Evolutionary conservation across 2,797 vertebrate species (phyloP), one percentile per base, ranked within the genome.

Genomic region (Cottoperca gobio): DNA sequence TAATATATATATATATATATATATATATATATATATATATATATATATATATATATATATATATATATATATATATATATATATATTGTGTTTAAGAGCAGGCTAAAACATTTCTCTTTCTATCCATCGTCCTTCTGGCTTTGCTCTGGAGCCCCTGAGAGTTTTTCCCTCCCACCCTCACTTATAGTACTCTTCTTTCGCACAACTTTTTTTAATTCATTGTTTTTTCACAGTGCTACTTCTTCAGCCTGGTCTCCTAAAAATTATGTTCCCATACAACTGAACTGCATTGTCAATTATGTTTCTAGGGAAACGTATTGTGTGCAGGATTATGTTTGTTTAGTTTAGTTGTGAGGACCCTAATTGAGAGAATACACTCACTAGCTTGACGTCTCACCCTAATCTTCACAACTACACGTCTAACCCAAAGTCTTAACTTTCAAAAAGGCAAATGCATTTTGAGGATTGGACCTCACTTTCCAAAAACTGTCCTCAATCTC

Each of bases 161-260:
- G 4, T n/a, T 40, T 40, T 28, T 17, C 14, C 37, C 49, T 42
- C 33, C 48, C 33, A n/a, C 35, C 7, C 8, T 28, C 17, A 54
- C 73, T 65, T 65, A 65, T 73, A 17, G 26, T 50, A 57, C 43
- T 26, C 50, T 63, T 12, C 55, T 28, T 50, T 58, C 62, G 50
- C 14, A 1, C 35, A 39, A 46, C 23, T 63, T 14, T 37, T 2
- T 24, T 19, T 48, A 2, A 6, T 39, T 49, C 17, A 40, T 19
- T 45, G 12, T 31, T 39, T 33, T 31, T 49, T 46, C 13, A 10
- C 21, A 26, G 54, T 23, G 24, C 9, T 28, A 8, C 10, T 21
- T 63, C 17, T 33, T 31, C 31, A 33, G 33, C 31, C 31, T 33
- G 6, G 8, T 6, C 31, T 31, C 6, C 8, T 33, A 31, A 33